phyloP scores from a whole-genome alignment of 37 sponge, comb jelly and placozoan species.

The Spongilla lacustris region DNA sequence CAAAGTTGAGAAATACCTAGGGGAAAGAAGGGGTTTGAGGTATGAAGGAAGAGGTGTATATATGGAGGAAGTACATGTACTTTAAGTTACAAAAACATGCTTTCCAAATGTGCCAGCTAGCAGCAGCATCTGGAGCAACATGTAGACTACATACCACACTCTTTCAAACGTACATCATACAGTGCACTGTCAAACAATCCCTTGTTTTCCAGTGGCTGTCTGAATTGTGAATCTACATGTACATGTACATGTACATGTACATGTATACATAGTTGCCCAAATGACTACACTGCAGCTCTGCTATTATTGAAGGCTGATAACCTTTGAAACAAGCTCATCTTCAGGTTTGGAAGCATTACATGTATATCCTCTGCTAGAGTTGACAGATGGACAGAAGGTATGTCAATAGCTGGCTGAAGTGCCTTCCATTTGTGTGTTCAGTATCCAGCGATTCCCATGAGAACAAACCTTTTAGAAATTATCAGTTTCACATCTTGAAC shows the following conservation, averaged over 20 bases:
- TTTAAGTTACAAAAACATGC: conserved; percentile 39
- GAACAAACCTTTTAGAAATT: conserved; percentile 30
- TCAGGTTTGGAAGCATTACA: conserved; percentile 7
- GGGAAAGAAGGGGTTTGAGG: no score
- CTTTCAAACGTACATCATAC: conserved; percentile 14
- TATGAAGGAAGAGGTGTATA: no score
- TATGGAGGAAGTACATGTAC: no score
- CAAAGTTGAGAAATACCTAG: no score
- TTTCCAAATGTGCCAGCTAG: conserved; percentile 6
- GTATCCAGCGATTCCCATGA: conserved; percentile 66
- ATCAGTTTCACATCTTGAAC: conserved; percentile 40
- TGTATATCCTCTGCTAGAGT: conserved; percentile 21
- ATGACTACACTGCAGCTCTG: conserved; percentile 26
- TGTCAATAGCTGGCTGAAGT: conserved; percentile 35
- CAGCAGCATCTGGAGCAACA: conserved; percentile 31
- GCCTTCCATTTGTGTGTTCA: conserved; percentile 48
- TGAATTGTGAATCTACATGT: conserved; percentile 18
- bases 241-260: no score
- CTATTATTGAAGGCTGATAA: conserved; percentile 53
- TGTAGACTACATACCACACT: no score
- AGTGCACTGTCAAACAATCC: conserved; percentile 13
- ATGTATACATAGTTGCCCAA: conserved; percentile 58
- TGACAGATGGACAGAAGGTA: conserved; percentile 35
- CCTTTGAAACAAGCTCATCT: conserved; percentile 48
- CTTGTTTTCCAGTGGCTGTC: conserved; percentile 22